Base-by-base conservation (phyloP, 2,797 vertebrate genomes). In the Carapus acus region DNA sequence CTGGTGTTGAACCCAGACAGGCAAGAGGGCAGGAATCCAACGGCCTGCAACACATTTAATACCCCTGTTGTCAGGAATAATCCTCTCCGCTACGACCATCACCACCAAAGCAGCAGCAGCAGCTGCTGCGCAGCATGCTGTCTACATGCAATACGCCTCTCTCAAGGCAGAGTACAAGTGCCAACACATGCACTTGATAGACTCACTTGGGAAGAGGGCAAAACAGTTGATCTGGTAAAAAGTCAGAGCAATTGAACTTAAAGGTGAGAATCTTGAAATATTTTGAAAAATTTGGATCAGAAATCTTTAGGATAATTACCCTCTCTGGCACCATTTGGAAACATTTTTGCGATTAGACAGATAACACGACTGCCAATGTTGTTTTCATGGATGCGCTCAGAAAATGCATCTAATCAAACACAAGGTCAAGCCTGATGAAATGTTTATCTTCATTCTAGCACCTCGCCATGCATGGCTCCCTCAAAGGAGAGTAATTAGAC, bases 401-500 rank as follows among this genome's bases (percentile, higher is more conserved):
- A 76, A 62, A 75, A 67, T 70, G 75, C 53, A 52, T 60, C 71
- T 76, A 74, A 83, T 84, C 61, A 69, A 86, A 84, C 73, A 37
- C 81, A 74, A 77, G 78, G 79, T 80, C 81, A 74, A 19, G 62
- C 69, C 79, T 87, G 82, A 85, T 87, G 85, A 86, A 88, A 85
- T 84, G 83, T 86, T 87, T 87, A 76, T 86, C 77, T 81, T 80
- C 70, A 80, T 85, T 84, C 79, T 69, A 83, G 82, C 76, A 81
- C 57, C 67, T 81, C 67, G 67, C 80, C 68, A 54, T 68, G 66
- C 74, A 38, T 49, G 47, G 59, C 40, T 71, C 67, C 76, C 77
- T 87, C 71, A 74, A 72, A 58, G 54, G 79, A 74, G 82, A 78
- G 80, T 86, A 88, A 90, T 88, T 89, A 88, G 87, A 86, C 87